These are phyloP conservation scores for Alexandromys fortis DNA, from an alignment of 2,113 vertebrate species.

Conservation along the genomic window DNA sequence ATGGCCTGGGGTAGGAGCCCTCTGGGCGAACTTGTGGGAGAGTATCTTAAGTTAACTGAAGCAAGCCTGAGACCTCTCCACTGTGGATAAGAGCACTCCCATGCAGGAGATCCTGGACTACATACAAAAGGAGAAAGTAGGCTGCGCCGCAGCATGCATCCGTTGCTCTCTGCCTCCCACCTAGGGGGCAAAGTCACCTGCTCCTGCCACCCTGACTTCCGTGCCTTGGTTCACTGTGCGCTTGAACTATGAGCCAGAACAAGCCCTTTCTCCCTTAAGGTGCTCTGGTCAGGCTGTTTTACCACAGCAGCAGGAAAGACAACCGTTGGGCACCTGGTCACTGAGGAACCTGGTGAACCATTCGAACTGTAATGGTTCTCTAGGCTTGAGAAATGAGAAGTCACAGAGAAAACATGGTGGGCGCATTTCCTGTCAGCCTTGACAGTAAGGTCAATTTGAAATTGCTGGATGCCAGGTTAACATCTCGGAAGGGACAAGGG, in stretches of 20 bases:
- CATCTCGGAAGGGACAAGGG: background rate
- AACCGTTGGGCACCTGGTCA: background rate
- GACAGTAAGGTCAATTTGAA: background rate
- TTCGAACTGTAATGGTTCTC: background rate
- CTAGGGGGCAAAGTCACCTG: background rate
- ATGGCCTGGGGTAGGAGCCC: background rate
- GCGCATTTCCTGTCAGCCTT: background rate
- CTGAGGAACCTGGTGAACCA: background rate
- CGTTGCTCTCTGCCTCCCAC: background rate
- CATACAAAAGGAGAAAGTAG: too few species aligned
- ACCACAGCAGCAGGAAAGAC: background rate
- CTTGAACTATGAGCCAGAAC: background rate
- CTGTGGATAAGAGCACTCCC: background rate
- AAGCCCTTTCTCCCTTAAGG: background rate
- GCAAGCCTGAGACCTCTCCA: background rate
- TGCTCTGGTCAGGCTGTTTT: background rate
- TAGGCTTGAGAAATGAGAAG: background rate
- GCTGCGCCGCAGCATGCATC: accelerated
- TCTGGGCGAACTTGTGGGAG: background rate
- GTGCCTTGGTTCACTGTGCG: background rate
- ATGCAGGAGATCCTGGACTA: too few species aligned
- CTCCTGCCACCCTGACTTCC: background rate
- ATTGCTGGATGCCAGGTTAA: background rate
- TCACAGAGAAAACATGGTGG: background rate
- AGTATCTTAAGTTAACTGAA: background rate